Evolutionary conservation across 2,888 invertebrate genomes (phyloP).

Genomic region (Pediacus dermestoides): DNA sequence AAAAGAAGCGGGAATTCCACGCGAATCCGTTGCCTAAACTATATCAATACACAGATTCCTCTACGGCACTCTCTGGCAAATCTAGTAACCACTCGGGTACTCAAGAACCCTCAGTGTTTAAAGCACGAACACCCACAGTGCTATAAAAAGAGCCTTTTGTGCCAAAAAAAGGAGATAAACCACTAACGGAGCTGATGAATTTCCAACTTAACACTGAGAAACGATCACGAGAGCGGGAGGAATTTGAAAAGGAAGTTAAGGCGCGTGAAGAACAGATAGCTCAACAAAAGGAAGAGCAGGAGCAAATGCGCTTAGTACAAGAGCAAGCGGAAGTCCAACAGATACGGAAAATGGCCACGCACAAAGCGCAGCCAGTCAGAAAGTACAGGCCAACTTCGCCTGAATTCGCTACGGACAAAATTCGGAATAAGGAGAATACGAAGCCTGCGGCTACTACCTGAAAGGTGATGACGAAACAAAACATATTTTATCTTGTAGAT

Average conservation of each 20-base stretch:
- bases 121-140: constrained; percentile 61
- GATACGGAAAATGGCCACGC: constrained; percentile 57
- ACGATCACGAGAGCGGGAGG: constrained; percentile 59
- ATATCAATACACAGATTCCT: no score
- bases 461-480: constrained; percentile 1
- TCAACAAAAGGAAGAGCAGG: constrained; percentile 39
- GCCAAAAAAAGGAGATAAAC: constrained; percentile 54
- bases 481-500: neutral
- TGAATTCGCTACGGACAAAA: constrained; percentile 42
- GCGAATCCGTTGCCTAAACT: constrained; percentile 63
- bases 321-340: constrained; percentile 55
- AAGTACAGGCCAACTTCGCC: constrained; percentile 60
- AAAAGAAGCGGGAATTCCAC: constrained; percentile 63
- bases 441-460: constrained; percentile 10
- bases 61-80: no score
- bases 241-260: constrained; percentile 57
- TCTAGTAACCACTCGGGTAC: no score
- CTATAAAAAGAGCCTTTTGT: constrained; percentile 63
- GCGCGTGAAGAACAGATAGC: constrained; percentile 51
- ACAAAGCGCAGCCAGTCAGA: constrained; percentile 63
- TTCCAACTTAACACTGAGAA: constrained; percentile 64
- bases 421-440: constrained; percentile 30
- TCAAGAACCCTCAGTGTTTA: constrained; percentile 53
- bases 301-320: constrained; percentile 37
- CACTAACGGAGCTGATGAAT: constrained; percentile 51